Base-by-base conservation (phyloP, 2,113 vertebrate species). In the Megaceryle torquata region DNA sequence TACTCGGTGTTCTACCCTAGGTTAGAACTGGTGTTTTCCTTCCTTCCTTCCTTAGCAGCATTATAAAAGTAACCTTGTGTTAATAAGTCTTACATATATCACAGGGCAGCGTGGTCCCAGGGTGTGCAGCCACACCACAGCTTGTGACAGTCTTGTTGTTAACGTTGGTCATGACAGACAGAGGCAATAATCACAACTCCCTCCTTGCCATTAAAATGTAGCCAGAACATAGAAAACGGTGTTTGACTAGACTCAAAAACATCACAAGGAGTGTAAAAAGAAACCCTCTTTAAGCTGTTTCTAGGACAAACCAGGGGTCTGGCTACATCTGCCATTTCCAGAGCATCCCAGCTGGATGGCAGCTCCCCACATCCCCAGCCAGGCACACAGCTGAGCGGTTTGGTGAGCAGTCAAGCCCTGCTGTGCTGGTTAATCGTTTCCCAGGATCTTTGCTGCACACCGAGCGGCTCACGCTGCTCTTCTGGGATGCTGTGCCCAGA, bases 151-250 rank as follows among this genome's bases (percentile, higher is more conserved):
- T 65, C 50, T 5, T n/a, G 39, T 22, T 2, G 1, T 86, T 75
- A 41, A 13, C 1, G 0, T 56, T 80, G 79, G 35, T 72, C 85
- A 6, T 67, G 81, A 87, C 92, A 83, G 88, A 74, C 16, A 84
- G 60, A 91, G 95, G 92, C 92, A 94, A 93, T 96, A 95, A 92
- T 76, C 82, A 60, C 37, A 63, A 29, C 57, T 91, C 77, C 31
- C 48, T 87, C 70, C 59, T 85, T 67, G 86, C 77, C 31, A 43
- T 67, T 82, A 43, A 46, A 61, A 68, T 87, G 51, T 54, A 92
- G n/a, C 54, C 86, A 82, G 80, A 44, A 48, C 44, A 69, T 50
- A 53, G 67, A 19, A 67, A 92, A 59, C 10, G 31, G 28, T 57
- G 41, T 76, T 4, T 84, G n/a, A 61, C 43, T 19, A 67, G 11